Evolutionary conservation across 2,797 vertebrate genomes (phyloP), one percentile per base, ranked within the genome.

Genomic region (Lepilemur septentrionalis): DNA sequence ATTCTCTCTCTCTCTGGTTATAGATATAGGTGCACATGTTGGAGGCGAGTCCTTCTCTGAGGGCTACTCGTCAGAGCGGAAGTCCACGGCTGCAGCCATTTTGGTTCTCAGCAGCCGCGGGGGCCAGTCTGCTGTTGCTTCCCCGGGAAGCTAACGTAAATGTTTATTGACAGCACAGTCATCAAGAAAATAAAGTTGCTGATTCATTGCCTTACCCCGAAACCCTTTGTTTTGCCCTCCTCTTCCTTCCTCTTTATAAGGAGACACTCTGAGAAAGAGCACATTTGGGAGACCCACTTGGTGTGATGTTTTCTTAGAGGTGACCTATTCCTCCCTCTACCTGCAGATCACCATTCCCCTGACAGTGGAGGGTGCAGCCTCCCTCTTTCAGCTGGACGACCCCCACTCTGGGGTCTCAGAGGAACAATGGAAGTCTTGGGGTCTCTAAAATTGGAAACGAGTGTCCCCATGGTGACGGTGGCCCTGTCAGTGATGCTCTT

Each of bases 111-210:
- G 61, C 96, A 93, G 97, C 63, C 63, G 13, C 67, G 50, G 94
- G 83, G 83, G 43, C 50, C 94, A 32, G 3, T 28, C 76, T 70
- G 61, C 92, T 11, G 25, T 59, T 84, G 95, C 97, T 93, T 98
- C 97, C 98, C 41, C 20, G 4, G 0, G 80, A 89, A 93, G 43
- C 89, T 98, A 98, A 89, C 97, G 83, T 98, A 98, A 98, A 98
- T 98, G 98, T 98, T 99, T 99, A 98, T 96, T 96, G 90, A 61
- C 70, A 52, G 48, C n/a, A 87, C 38, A 96, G 93, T 97, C 97
- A 83, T 97, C 83, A 93, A 97, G 98, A 97, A 96, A 92, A 97
- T 86, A 46, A 95, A 97, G 95, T 97, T 98, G 97, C 98, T 97
- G 97, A 98, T 98, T 96, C 97, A 98, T 95, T 92, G 93, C 97